A percentile compares a stretch with the other conserved stretches of the same genome.
Evolutionary conservation across 1,140 invertebrate species (phyloP).

Genomic region (Drosophila mayri): DNA sequence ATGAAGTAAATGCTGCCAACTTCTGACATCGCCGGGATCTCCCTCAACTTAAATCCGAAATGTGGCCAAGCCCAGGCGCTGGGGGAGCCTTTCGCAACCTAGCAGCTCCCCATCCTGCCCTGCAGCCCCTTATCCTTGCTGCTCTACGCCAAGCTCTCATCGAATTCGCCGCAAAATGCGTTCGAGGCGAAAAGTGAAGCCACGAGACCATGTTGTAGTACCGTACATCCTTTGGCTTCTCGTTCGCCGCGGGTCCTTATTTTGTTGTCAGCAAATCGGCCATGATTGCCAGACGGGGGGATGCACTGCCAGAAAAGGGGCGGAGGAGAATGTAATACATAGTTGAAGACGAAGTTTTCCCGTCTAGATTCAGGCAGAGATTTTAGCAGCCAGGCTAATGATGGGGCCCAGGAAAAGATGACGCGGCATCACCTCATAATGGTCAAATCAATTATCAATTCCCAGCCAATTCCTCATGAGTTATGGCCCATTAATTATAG

Average conservation of each 20-base stretch:
- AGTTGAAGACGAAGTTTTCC: not conserved
- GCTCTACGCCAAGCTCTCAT: not conserved
- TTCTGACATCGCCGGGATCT: conserved; percentile 48
- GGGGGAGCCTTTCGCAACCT: not conserved
- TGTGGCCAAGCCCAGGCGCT: conserved; percentile 2
- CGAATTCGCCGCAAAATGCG: conserved; percentile 69
- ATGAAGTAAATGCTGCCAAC: conserved; percentile 73
- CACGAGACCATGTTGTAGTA: conserved; percentile 1
- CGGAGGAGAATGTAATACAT: not conserved
- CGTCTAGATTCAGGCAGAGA: not conserved
- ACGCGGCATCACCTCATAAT: conserved; percentile 21
- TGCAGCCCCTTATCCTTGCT: not conserved
- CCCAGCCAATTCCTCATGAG: conserved; percentile 25
- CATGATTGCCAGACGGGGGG: not conserved
- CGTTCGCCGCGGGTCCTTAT: conserved; percentile 14
- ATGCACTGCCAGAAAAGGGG: not conserved
- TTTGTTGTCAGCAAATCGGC: conserved; percentile 20
- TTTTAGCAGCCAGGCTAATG: not conserved
- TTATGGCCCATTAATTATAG: conserved; percentile 62
- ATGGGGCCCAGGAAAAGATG: not conserved
- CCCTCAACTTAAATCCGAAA: conserved; percentile 29
- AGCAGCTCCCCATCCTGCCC: not conserved
- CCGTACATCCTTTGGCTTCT: conserved; percentile 8
- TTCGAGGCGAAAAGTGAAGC: conserved; percentile 40
- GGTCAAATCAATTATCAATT: conserved; percentile 50